phyloP scores from a whole-genome alignment of 2,113 vertebrate genomes.

The Cacatua alba region DNA sequence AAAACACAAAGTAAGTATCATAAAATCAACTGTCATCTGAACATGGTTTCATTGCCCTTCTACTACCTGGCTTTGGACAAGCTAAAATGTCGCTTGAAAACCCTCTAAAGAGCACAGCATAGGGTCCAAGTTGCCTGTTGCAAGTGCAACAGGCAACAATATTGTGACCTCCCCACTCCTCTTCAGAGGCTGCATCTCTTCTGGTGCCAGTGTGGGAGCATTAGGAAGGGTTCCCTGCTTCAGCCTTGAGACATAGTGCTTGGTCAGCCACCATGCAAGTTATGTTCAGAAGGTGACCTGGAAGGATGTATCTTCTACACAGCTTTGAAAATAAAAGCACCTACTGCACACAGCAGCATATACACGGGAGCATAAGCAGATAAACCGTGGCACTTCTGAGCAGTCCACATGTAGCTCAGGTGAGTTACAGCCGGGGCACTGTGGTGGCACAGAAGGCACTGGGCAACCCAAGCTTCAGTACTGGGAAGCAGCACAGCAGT shows the following conservation, averaged over 20 bases:
- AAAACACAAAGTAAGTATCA: neutral
- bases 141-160: neutral
- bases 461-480: neutral
- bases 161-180: neutral
- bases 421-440: neutral
- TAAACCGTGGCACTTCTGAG: neutral
- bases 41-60: neutral
- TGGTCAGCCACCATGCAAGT: neutral
- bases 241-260: neutral
- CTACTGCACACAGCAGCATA: neutral
- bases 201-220: neutral
- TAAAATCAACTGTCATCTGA: neutral
- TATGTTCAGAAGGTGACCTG: neutral
- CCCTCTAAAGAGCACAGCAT: neutral
- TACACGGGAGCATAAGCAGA: neutral
- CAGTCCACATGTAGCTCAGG: neutral
- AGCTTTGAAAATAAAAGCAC: neutral
- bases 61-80: neutral
- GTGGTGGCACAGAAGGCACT: neutral
- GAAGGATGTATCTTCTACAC: neutral
- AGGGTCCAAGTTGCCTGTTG: neutral
- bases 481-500: neutral
- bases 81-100: neutral
- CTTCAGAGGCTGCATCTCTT: neutral
- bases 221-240: neutral